A percentile compares a stretch with the other conserved stretches of the same genome.
Evolutionary conservation across 2,888 invertebrate genomes (phyloP).

Genomic region (Calliopum simillimum): DNA sequence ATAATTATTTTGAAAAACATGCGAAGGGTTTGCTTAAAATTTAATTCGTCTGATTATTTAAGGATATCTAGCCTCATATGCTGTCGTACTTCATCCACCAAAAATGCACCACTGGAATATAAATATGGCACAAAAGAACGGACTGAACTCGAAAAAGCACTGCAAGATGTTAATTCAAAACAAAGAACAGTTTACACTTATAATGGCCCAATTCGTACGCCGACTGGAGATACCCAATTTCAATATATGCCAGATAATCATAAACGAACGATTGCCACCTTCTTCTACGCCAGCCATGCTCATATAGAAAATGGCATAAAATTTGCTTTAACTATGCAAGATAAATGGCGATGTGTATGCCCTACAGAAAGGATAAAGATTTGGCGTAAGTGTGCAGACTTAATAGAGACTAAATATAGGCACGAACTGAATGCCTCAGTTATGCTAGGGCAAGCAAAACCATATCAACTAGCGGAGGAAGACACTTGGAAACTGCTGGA

Average conservation of each 20-base stretch:
- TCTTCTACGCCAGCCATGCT: constrained; percentile 86
- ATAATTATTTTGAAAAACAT: not conserved
- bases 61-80: not conserved
- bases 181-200: constrained; percentile 85
- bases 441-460: constrained; percentile 95
- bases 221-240: constrained; percentile 77
- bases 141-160: constrained; percentile 12
- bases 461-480: constrained; percentile 92
- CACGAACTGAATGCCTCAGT: constrained; percentile 90
- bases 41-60: not conserved
- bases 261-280: constrained; percentile 84
- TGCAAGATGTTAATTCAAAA: constrained; percentile 29
- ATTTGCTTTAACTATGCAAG: constrained; percentile 76
- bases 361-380: constrained; percentile 81
- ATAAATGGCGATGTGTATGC: constrained; percentile 86
- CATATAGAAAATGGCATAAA: constrained; percentile 85
- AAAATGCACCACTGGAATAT: constrained; percentile 14
- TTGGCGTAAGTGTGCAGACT: constrained; percentile 85
- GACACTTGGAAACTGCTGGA: constrained; percentile 96
- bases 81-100: not conserved
- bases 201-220: constrained; percentile 85
- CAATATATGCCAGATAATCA: constrained; percentile 92
- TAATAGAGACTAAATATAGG: constrained; percentile 86
- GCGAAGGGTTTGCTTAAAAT: not conserved
- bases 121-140: constrained; percentile 13